Percentiles rank a stretch among this genome's conserved stretches.
phyloP scores from a whole-genome alignment of 2,888 invertebrate species.

The Apamea anceps region DNA sequence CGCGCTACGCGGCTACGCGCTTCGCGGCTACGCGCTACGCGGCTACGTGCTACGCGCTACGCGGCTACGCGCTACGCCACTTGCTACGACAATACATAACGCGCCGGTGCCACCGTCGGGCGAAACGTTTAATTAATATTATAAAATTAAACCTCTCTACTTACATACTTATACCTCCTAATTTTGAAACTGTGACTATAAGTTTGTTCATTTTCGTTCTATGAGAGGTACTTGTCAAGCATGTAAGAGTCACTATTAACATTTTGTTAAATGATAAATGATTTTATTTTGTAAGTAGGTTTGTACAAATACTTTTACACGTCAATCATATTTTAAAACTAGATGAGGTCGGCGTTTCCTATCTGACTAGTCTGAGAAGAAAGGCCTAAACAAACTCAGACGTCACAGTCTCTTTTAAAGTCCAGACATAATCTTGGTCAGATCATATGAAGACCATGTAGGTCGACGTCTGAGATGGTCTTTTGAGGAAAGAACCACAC shows the following conservation, averaged over 20 bases:
- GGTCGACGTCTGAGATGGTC: too few species aligned
- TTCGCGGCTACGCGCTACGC: background rate
- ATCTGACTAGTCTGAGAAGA: too few species aligned
- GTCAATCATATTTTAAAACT: too few species aligned
- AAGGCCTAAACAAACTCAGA: too few species aligned
- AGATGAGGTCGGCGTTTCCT: too few species aligned
- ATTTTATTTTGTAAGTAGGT: too few species aligned
- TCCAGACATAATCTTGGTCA: too few species aligned
- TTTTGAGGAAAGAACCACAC: too few species aligned
- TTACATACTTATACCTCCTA: background rate
- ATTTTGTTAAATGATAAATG: too few species aligned
- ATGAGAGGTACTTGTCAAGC: background rate
- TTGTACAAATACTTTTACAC: too few species aligned
- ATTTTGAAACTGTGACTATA: background rate
- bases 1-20: background rate
- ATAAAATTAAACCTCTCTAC: constrained; percentile 2
- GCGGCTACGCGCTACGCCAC: background rate
- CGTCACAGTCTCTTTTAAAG: too few species aligned
- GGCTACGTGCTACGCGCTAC: background rate
- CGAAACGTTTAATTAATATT: background rate
- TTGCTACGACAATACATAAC: constrained; percentile 3
- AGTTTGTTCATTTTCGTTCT: background rate
- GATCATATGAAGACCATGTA: too few species aligned
- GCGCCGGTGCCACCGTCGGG: background rate
- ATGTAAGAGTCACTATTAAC: background rate